Evolutionary conservation across 1,140 invertebrate genomes (phyloP).

Genomic region (Probaryconus sp.): DNA sequence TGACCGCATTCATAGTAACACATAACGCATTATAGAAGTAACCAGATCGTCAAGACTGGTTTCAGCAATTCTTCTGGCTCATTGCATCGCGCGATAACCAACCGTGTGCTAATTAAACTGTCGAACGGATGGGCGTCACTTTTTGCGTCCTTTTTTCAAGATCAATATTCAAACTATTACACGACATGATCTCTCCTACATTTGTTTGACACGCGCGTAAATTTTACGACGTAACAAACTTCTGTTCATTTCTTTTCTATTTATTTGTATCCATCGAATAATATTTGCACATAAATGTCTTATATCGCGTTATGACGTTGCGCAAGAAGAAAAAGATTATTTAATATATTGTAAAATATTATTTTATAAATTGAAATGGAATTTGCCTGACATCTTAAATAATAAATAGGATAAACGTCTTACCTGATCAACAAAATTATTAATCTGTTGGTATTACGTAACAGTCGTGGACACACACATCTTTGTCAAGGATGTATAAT

Average conservation of each 20-base stretch:
- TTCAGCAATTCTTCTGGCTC: constrained; percentile 49
- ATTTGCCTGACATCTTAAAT: too few species aligned
- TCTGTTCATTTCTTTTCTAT: neutral
- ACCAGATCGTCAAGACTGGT: constrained; percentile 60
- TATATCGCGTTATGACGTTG: too few species aligned
- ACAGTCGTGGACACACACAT: neutral
- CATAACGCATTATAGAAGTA: constrained; percentile 54
- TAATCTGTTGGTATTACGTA: constrained; percentile 6
- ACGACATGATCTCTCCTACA: neutral
- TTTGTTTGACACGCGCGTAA: neutral
- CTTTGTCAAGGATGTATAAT: neutral
- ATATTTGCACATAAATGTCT: too few species aligned
- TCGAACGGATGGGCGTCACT: constrained; percentile 17
- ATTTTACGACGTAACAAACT: constrained; percentile 10
- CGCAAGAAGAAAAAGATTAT: too few species aligned
- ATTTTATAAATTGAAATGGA: too few species aligned
- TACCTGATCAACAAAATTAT: too few species aligned
- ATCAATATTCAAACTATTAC: neutral
- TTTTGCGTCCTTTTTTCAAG: constrained; percentile 16
- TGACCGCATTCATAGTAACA: constrained; percentile 54
- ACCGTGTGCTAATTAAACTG: constrained; percentile 33
- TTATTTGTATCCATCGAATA: too few species aligned
- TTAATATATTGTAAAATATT: too few species aligned
- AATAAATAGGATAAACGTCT: too few species aligned
- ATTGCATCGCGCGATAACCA: constrained; percentile 47